These are phyloP conservation scores for Leptopilina drosophilae DNA, from an alignment of 2,888 invertebrate species.

Conservation along the genomic window DNA sequence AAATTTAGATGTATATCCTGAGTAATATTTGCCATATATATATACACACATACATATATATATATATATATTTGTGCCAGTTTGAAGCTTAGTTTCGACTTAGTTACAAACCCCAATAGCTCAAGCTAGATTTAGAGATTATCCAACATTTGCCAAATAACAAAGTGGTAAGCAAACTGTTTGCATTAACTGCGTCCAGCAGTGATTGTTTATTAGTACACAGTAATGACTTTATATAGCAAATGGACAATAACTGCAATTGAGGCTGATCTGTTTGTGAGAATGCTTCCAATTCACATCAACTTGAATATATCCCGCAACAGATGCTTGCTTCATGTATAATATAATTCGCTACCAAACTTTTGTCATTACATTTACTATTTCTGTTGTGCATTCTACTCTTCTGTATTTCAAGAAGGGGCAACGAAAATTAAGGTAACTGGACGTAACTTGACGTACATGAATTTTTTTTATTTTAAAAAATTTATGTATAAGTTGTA, in stretches of 20 bases:
- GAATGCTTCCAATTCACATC: not conserved
- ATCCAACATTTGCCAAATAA: slow-evolving; percentile 20
- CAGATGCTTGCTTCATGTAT: too few relatives aligned
- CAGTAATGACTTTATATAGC: slow-evolving; percentile 1
- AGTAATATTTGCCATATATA: slow-evolving; percentile 1
- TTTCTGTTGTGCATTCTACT: too few relatives aligned
- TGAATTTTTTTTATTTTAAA: too few relatives aligned
- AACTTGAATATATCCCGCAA: too few relatives aligned
- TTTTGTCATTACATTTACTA: too few relatives aligned
- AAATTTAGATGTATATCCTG: not conserved
- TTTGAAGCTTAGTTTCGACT: slow-evolving; percentile 13
- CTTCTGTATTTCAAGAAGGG: too few relatives aligned
- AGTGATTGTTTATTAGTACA: slow-evolving; percentile 8
- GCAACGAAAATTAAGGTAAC: too few relatives aligned
- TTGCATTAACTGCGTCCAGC: not conserved
- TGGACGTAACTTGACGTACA: too few relatives aligned
- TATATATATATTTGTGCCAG: not conserved
- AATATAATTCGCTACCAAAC: too few relatives aligned
- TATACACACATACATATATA: not conserved
- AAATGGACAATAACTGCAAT: slow-evolving; percentile 16
- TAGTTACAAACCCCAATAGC: slow-evolving; percentile 18
- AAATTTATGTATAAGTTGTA: too few relatives aligned
- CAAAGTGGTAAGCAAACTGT: slow-evolving; percentile 30
- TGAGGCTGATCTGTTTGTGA: slow-evolving; percentile 7
- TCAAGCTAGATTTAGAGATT: slow-evolving; percentile 20